Evolutionary conservation across 1,140 invertebrate species (phyloP).

Genomic region (Aphaenogaster rudis): DNA sequence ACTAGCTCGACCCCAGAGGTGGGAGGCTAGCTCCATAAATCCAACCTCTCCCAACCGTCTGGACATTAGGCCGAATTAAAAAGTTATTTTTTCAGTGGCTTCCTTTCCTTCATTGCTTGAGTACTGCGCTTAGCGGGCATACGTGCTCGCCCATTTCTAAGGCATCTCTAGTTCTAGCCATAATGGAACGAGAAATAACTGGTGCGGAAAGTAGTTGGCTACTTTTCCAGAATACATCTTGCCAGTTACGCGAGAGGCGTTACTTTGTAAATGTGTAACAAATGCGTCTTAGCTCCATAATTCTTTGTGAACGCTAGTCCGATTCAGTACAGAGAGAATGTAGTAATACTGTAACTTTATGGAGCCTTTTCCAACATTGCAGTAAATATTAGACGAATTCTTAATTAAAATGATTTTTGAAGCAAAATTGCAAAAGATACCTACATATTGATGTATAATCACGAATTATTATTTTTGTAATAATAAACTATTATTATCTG

Average conservation of each 20-base stretch:
- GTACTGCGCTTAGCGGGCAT: slow-evolving; percentile 43
- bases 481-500: neutral
- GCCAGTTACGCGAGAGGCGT: slow-evolving; percentile 44
- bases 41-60: slow-evolving; percentile 63
- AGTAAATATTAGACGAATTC: slow-evolving; percentile 7
- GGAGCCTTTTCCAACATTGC: neutral
- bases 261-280: slow-evolving; percentile 46
- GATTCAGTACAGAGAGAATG: slow-evolving; percentile 6
- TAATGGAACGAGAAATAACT: slow-evolving; percentile 55
- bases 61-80: slow-evolving; percentile 82
- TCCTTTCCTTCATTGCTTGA: slow-evolving; percentile 56
- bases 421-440: neutral
- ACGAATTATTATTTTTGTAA: neutral
- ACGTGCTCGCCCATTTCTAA: slow-evolving; percentile 57
- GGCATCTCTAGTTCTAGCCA: slow-evolving; percentile 34
- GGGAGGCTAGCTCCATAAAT: slow-evolving; percentile 78
- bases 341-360: neutral
- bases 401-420: neutral
- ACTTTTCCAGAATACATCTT: slow-evolving; percentile 48
- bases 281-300: slow-evolving; percentile 53
- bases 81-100: slow-evolving; percentile 76
- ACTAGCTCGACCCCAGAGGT: slow-evolving; percentile 69
- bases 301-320: slow-evolving; percentile 2
- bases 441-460: neutral
- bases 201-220: slow-evolving; percentile 30